These are phyloP conservation scores for Babylonia areolata DNA, from an alignment of 1,140 invertebrate species.

Conservation along the genomic window DNA sequence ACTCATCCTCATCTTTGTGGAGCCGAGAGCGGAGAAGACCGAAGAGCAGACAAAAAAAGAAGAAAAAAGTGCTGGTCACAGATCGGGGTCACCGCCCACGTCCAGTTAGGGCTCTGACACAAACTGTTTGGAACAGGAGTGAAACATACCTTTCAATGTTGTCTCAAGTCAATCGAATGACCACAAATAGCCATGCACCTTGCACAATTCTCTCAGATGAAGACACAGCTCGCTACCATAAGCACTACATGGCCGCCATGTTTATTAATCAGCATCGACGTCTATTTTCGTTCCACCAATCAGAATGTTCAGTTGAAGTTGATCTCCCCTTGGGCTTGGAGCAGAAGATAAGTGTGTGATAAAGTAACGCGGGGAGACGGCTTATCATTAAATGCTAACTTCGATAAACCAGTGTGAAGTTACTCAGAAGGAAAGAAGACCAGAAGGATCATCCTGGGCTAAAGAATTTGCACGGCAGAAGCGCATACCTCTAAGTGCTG, in stretches of 20 bases:
- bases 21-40: neutral
- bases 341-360: conserved; percentile 26
- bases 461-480: neutral
- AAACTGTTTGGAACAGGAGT: neutral
- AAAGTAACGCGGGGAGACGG: neutral
- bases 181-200: conserved; percentile 27
- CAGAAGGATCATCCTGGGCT: neutral
- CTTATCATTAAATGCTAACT: neutral
- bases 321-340: conserved; percentile 30
- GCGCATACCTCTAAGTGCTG: neutral
- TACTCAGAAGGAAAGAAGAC: neutral
- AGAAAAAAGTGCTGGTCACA: neutral
- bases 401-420: conserved; percentile 19
- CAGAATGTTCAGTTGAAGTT: conserved; percentile 26
- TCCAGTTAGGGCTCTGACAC: too few relatives aligned
- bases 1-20: conserved; percentile 24
- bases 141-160: conserved; percentile 30
- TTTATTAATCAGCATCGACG: conserved; percentile 42
- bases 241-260: conserved; percentile 37
- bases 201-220: conserved; percentile 23
- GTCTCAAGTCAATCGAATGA: neutral
- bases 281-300: conserved; percentile 38
- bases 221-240: conserved; percentile 23
- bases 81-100: neutral
- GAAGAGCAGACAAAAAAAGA: conserved; percentile 26